These are phyloP conservation scores for Ochropacha duplaris DNA, from an alignment of 2,888 invertebrate genomes.

Conservation along the genomic window DNA sequence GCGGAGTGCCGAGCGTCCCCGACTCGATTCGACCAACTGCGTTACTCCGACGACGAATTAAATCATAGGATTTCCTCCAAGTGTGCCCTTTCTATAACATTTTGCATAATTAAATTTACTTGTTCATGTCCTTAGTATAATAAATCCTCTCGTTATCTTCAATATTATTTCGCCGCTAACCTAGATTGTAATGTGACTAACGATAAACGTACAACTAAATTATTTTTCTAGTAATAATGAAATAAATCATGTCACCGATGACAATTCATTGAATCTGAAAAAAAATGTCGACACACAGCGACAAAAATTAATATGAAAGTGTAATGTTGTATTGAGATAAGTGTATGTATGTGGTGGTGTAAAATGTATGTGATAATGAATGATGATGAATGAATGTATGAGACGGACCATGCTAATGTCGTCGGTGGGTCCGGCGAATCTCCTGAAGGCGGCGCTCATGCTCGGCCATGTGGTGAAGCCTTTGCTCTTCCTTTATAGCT, in stretches of 20 bases:
- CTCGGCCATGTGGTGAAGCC: conserved; percentile 93
- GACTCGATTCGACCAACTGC: conserved; percentile 59
- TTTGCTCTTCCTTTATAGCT: conserved; percentile 93
- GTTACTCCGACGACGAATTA: conserved; percentile 72
- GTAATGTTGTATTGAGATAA: conserved; percentile 12
- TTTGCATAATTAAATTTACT: conserved; percentile 75
- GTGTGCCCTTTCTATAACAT: conserved; percentile 81
- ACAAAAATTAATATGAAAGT: conserved; percentile 37
- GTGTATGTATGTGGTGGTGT: conserved; percentile 9
- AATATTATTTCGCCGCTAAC: conserved; percentile 46
- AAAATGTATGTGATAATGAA: conserved; percentile 17
- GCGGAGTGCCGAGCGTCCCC: conserved; percentile 47
- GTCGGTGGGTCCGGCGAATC: conserved; percentile 83
- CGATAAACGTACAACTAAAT: conserved; percentile 51
- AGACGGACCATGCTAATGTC: conserved; percentile 82
- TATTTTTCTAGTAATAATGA: conserved; percentile 43
- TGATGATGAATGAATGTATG: conserved; percentile 24
- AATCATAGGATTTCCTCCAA: conserved; percentile 81
- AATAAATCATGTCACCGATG: conserved; percentile 36
- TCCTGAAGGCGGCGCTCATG: conserved; percentile 91
- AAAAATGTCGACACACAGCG: conserved; percentile 54
- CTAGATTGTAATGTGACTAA: conserved; percentile 51
- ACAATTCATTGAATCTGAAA: conserved; percentile 58
- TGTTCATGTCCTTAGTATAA: conserved; percentile 33
- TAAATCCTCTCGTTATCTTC: conserved; percentile 39